Conservation (phyloP, 2,797 vertebrate species). For the Propithecus perrieri region DNA sequence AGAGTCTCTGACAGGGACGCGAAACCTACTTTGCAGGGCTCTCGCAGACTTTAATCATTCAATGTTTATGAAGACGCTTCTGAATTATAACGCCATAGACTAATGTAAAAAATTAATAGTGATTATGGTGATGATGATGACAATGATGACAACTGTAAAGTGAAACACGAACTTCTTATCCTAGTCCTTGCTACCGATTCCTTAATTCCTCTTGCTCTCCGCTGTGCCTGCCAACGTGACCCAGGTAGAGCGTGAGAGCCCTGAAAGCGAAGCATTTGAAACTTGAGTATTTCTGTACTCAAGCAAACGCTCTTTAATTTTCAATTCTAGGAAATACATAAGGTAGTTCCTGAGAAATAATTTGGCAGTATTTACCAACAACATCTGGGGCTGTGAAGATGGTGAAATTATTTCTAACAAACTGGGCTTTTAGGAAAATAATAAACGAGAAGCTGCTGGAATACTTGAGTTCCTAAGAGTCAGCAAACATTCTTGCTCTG, state of each 20-base stretch:
- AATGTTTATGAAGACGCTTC: not conserved
- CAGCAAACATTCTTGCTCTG: conserved; percentile 18
- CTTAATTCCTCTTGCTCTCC: not conserved
- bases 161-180: not conserved
- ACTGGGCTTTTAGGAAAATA: not conserved
- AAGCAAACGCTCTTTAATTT: not conserved
- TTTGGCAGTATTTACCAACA: conserved; percentile 16
- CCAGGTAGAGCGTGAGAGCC: not conserved
- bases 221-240: not conserved
- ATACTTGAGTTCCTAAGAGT: conserved; percentile 24
- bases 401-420: conserved; percentile 10
- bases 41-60: not conserved
- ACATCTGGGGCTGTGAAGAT: not conserved
- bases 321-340: conserved; percentile 17
- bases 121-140: not conserved
- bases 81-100: not conserved
- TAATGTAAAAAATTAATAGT: not conserved
- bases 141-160: not conserved
- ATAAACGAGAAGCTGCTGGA: not conserved
- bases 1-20: not conserved
- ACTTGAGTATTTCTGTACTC: not conserved
- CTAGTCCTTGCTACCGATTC: not conserved
- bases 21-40: not conserved
- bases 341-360: not conserved
- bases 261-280: not conserved